Base-by-base conservation (phyloP, 1,140 invertebrate genomes). In the Dendrolimus punctatus region DNA sequence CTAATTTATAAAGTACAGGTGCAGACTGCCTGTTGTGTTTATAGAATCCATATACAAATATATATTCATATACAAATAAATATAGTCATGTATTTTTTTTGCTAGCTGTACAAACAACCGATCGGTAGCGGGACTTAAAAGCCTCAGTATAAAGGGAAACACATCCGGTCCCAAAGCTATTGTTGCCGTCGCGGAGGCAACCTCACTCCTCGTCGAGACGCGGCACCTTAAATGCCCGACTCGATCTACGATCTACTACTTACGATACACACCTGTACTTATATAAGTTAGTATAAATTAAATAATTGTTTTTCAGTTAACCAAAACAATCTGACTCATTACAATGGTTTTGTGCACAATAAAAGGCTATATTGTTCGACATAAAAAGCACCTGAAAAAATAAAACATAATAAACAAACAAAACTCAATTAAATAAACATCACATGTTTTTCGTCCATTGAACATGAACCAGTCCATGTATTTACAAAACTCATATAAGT, bases 401-500 rank as follows among this genome's bases (percentile, higher is more conserved):
- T 23, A 23, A 23, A 23, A 23, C 23, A 23, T 3, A 23, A 23
- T 23, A 23, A 23, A 23, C 23, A 23, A 23, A 23, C 3, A 63
- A 64, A 73, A 68, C 51, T 58, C 56, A 72, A 80, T 81, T 70
- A 80, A 76, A 80, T 68, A 70, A 58, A 46, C 64, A 74, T 73
- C 51, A 46, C 57, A 53, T 23, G 52, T 49, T 49, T 47, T 49
- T 37, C 43, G 62, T 40, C 57, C 62, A 73, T 76, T 71, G 66
- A 79, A 69, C 60, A 55, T 67, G 49, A 62, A 57, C 46, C 49
- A 46, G 57, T 56, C 63, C 49, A 62, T 56, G 57, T 70, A 65
- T 73, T 64, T 68, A 65, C 62, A 77, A 76, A 74, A 78, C 68
- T 73, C 79, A 79, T 76, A 70, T 71, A 71, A 72, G 70, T 80